A percentile compares a stretch with the other conserved stretches of the same genome.
Conservation (phyloP, 2,888 invertebrate species). For the Spodoptera exigua region DNA sequence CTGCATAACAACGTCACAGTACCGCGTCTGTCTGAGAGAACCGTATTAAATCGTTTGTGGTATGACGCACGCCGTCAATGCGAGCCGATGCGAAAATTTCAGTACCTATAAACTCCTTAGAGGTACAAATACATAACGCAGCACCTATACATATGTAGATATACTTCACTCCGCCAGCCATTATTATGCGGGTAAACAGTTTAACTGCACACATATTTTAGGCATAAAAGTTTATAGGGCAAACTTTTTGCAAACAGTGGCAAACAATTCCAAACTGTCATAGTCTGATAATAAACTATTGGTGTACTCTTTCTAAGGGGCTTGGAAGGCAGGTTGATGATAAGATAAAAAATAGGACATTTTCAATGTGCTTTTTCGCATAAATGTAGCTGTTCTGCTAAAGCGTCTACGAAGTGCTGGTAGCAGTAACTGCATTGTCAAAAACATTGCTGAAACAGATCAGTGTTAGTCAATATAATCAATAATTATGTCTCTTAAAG, state of each 20-base stretch:
- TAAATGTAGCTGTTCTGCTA: too few relatives aligned
- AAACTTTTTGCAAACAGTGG: not conserved
- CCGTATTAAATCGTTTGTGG: slow-evolving; percentile 77
- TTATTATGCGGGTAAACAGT: slow-evolving; percentile 41
- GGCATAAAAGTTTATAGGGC: slow-evolving; percentile 7
- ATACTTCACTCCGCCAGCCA: slow-evolving; percentile 36
- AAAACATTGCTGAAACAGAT: too few relatives aligned
- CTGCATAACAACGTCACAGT: slow-evolving; percentile 56
- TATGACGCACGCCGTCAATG: slow-evolving; percentile 72
- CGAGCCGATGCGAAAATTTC: slow-evolving; percentile 58
- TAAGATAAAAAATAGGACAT: too few relatives aligned
- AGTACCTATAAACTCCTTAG: slow-evolving; percentile 56
- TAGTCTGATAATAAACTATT: too few relatives aligned
- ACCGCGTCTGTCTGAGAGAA: slow-evolving; percentile 69
- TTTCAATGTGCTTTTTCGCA: too few relatives aligned
- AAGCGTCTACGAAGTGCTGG: too few relatives aligned
- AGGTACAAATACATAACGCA: slow-evolving; percentile 24
- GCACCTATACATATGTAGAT: not conserved
- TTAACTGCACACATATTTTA: slow-evolving; percentile 29
- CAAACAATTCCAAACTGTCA: too few relatives aligned
- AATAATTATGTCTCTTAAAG: too few relatives aligned
- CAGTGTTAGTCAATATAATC: too few relatives aligned
- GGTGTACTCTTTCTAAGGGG: too few relatives aligned
- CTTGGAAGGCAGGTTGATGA: too few relatives aligned
- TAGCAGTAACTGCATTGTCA: too few relatives aligned